Conservation (phyloP, 37 sponge, comb jelly and placozoan species). For the Lycopodina hypogea region DNA sequence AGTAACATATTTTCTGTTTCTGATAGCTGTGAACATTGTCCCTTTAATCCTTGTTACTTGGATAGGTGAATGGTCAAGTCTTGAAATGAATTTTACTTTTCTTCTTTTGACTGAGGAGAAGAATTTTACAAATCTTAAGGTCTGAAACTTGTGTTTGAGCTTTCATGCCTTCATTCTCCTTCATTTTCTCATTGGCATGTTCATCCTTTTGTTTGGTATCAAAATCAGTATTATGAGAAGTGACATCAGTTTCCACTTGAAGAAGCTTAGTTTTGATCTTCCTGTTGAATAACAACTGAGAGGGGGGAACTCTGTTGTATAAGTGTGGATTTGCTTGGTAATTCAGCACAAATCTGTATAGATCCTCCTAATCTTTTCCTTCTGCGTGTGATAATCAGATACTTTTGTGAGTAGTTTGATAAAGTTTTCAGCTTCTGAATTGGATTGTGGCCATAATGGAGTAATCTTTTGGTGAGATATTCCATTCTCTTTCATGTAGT, state of each 20-base stretch:
- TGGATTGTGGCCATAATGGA: slow-evolving; percentile 43
- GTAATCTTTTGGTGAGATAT: slow-evolving; percentile 34
- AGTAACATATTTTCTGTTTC: slow-evolving; percentile 40
- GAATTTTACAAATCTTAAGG: slow-evolving; percentile 28
- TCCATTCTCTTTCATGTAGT: slow-evolving; percentile 30
- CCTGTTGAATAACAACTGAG: slow-evolving; percentile 27
- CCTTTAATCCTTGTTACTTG: slow-evolving; percentile 24
- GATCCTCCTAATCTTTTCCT: slow-evolving; percentile 30
- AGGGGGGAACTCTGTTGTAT: slow-evolving; percentile 27
- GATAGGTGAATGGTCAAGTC: slow-evolving; percentile 33
- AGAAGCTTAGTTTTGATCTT: slow-evolving; percentile 4
- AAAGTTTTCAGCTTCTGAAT: slow-evolving; percentile 55
- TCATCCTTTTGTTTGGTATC: background rate
- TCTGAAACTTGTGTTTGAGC: background rate
- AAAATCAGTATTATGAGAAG: too few species aligned
- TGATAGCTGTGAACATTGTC: slow-evolving; percentile 38
- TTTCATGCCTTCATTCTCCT: slow-evolving; percentile 29
- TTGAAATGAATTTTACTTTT: slow-evolving; percentile 13
- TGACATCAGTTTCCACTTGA: background rate
- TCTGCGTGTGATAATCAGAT: slow-evolving; percentile 36
- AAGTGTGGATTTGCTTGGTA: slow-evolving; percentile 44
- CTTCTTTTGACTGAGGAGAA: slow-evolving; percentile 31
- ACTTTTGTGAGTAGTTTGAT: slow-evolving; percentile 53
- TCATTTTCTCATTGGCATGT: background rate
- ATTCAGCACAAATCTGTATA: slow-evolving; percentile 33